Base-by-base conservation (phyloP, 1,140 invertebrate genomes). In the Eubasilissa regina region DNA sequence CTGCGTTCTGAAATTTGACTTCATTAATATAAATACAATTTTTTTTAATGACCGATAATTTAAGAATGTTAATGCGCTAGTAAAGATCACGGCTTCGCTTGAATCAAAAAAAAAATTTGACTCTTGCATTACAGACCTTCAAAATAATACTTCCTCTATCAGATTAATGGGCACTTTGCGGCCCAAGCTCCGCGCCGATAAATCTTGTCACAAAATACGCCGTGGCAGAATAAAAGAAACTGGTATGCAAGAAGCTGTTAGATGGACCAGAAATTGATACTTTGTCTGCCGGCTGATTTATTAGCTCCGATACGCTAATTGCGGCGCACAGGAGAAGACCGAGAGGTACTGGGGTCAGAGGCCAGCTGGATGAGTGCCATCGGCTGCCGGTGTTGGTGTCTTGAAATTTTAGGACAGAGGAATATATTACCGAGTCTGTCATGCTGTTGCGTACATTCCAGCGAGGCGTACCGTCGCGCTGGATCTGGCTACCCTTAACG, bases 291-390 rank as follows among this genome's bases (percentile, higher is more conserved):
- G 13, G 60, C 12, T 64, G 25, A 25, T 64, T 64, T 64, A 25
- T 68, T n/a, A 48, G 13, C 64, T 17, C 43, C 44, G 64, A 68
- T 47, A 68, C n/a, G 35, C 64, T 68, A 68, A 68, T 68, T 68
- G 64, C 44, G 64, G n/a, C 45, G 21, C 35, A 44, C 64, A 25
- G 60, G 7, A 64, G 25, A 25, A 64, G 3, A 35, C n/a, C 11
- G 60, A 58, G 55, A 58, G 60, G n/a, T n/a, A n/a, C n/a, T n/a
- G n/a, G n/a, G n/a, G 25, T 64, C 60, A 64, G 13, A 64, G 60
- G 60, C 35, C 35, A 64, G 19, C 60, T 10, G 19, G 11, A 43
- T 25, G 60, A 25, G 10, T 58, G 55, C 55, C 55, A 58, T 15
- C 15, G n/a, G 21, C 21, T 15, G 55, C 55, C 21, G 55, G 21